These are phyloP conservation scores for Rutpela maculata DNA, from an alignment of 2,888 invertebrate species.

Conservation along the genomic window DNA sequence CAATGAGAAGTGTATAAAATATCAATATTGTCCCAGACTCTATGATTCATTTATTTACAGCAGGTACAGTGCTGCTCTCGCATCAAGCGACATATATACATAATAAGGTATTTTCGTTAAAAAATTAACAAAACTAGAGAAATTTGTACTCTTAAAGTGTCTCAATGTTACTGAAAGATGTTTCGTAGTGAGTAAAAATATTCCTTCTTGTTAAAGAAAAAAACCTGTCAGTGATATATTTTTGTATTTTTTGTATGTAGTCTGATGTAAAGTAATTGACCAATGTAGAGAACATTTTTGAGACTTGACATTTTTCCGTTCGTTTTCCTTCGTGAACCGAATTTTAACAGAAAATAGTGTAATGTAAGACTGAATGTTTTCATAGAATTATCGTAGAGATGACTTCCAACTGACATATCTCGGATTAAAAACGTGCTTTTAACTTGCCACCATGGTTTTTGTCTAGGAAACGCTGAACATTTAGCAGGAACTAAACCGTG, in stretches of 20 bases:
- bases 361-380: constrained; percentile 65
- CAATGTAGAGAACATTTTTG: constrained; percentile 50
- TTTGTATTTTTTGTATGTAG: constrained; percentile 72
- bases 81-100: constrained; percentile 2
- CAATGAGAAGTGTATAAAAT: too few relatives aligned
- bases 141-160: constrained; percentile 57
- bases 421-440: constrained; percentile 35
- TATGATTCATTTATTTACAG: not conserved
- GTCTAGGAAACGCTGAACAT: not conserved
- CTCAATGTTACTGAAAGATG: constrained; percentile 57
- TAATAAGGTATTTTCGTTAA: constrained; percentile 23
- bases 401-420: constrained; percentile 63
- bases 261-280: constrained; percentile 58
- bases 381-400: constrained; percentile 56
- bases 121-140: constrained; percentile 35
- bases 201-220: constrained; percentile 40
- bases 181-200: constrained; percentile 51
- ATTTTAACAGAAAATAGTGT: constrained; percentile 49
- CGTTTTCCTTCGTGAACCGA: constrained; percentile 46
- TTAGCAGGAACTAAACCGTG: not conserved
- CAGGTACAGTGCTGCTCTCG: not conserved
- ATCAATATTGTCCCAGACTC: constrained; percentile 26
- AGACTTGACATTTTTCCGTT: constrained; percentile 45
- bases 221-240: constrained; percentile 69
- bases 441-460: not conserved